Base-by-base conservation (phyloP, 2,113 vertebrate species). In the Zapus hudsonius region DNA sequence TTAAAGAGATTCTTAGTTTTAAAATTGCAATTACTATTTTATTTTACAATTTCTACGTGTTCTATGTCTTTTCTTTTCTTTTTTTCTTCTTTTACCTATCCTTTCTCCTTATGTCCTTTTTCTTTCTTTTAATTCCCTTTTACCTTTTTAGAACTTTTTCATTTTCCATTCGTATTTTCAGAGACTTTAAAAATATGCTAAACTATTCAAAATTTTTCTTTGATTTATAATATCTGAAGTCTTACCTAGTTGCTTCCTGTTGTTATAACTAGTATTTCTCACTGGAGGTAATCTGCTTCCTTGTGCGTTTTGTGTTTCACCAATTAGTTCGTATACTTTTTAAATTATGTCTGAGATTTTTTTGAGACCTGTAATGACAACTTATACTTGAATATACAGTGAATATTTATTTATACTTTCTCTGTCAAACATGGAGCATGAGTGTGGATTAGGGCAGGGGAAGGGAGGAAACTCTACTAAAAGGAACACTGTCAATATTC, bases 211-310 rank as follows among this genome's bases (percentile, higher is more conserved):
- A 33, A 3, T 81, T 81, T 31, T 81, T 42, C 16, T 80, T 63
- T 31, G 6, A 31, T 81, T 63, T 63, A 81, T 27, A 81, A 33
- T 31, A 44, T 33, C 38, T 33, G 79, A 33, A 13, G 59, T 64
- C 15, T 52, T 52, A 15, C 52, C 52, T 52, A 52, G 52, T 57
- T 86, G 27, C 33, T 59, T 0, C 83, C 44, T 87, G 29, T 47
- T 84, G 27, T 31, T 93, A 89, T n/a, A n/a, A n/a, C 36, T 92
- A 9, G 25, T 84, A 27, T n/a, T 69, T 93, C 17, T 76, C 33
- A 81, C 11, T 63, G 38, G 29, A 81, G 27, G 12, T 64, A 59
- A 3, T 47, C 63, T 73, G 15, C 11, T 74, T 88, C 20, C 64
- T 84, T 40, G 52, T 19, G 17, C 0, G 9, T 61, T 76, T n/a